Evolutionary conservation across 2,888 invertebrate species (phyloP).

Genomic region (Eupithecia inturbata): DNA sequence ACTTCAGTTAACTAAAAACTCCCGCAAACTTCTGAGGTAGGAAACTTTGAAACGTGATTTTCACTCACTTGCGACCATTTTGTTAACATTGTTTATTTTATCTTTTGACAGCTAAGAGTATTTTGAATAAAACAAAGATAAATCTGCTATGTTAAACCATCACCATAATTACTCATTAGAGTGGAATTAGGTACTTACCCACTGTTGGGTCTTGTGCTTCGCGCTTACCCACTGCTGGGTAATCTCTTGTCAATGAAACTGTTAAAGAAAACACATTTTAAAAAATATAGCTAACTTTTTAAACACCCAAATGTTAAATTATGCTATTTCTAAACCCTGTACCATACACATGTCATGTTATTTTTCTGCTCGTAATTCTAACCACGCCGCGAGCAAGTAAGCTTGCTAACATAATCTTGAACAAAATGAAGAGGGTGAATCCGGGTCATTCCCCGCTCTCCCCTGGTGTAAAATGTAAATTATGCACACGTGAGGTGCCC

Average conservation of each 20-base stretch:
- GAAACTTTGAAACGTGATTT: slow-evolving; percentile 4
- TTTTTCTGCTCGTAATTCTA: slow-evolving; percentile 12
- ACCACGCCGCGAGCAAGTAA: slow-evolving; percentile 9
- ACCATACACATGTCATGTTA: slow-evolving; percentile 6
- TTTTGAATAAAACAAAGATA: background rate
- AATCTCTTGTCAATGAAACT: background rate
- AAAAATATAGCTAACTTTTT: background rate
- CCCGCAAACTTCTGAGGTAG: slow-evolving; percentile 2
- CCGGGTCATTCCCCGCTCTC: slow-evolving; percentile 21
- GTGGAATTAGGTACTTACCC: background rate
- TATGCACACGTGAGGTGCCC: slow-evolving; percentile 22
- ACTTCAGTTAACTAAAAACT: slow-evolving; percentile 5
- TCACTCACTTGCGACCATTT: background rate
- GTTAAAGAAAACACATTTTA: background rate
- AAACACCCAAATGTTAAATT: background rate
- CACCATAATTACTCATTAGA: background rate
- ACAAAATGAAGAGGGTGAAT: slow-evolving; percentile 21
- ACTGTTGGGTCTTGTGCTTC: background rate
- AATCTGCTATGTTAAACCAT: background rate
- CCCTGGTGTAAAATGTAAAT: slow-evolving; percentile 30
- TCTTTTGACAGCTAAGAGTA: background rate
- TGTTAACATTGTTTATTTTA: background rate
- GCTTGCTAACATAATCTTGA: slow-evolving; percentile 18
- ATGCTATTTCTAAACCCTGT: background rate
- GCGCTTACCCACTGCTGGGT: background rate